Base-by-base conservation (phyloP, 2,113 vertebrate genomes). In the Motacilla alba region DNA sequence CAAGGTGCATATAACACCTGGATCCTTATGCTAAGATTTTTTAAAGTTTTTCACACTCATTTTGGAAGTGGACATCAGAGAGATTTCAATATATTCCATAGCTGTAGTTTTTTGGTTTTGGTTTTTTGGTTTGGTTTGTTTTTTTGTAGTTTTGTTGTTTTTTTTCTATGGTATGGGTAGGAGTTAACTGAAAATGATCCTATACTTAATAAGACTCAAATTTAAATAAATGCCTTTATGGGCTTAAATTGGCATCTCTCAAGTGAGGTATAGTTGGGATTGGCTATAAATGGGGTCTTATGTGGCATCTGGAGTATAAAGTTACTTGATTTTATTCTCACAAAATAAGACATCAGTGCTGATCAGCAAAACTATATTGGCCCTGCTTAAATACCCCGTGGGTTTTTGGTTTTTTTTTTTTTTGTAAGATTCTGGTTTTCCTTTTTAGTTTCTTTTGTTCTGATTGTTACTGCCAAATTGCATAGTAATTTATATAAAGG, bases 91-190 rank as follows among this genome's bases (percentile, higher is more conserved):
- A 21, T 69, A 50, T 28, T 72, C 41, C n/a, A 11, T 28, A 87
- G 41, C 22, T 60, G 17, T 52, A 23, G 6, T 3, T 46, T 46
- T 64, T 58, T 58, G 7, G 30, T 14, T 31, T 33, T 33, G 53
- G 5, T 33, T n/a, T 24, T 23, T 56, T 19, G 1, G 8, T 23
- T 58, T 35, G 11, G 28, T 59, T 37, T 35, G 35, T 35, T 35
- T 14, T 31, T 33, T 33, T 31, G 5, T 33, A n/a, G n/a, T n/a
- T 24, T 23, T 56, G 11, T n/a, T n/a, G 35, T 7, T 50, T 10
- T 15, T 56, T 44, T 33, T 15, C 0, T 5, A 3, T 2, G 5
- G 11, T 0, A 2, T 56, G 6, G 9, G 1, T 77, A 77, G 12
- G 11, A 37, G 9, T 82, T 60, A 59, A 28, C 19, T 78, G 31